These are phyloP conservation scores for Harpalus rufipes DNA, from an alignment of 2,888 invertebrate genomes.

Conservation along the genomic window DNA sequence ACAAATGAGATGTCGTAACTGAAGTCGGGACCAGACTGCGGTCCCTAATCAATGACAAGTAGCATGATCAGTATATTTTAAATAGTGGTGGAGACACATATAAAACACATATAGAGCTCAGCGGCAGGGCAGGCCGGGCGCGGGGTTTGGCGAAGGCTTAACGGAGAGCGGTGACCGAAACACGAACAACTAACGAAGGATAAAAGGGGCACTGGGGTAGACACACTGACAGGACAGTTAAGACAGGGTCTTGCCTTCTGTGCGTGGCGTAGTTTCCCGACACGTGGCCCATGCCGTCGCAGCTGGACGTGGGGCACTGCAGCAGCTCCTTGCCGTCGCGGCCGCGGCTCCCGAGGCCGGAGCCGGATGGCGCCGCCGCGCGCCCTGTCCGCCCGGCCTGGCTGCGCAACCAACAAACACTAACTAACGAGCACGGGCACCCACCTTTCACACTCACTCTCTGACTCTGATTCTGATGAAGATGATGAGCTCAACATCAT, in stretches of 20 bases:
- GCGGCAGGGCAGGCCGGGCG: constrained; percentile 18
- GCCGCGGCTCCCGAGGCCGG: constrained; percentile 78
- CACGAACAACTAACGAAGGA: constrained; percentile 14
- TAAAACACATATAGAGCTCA: constrained; percentile 16
- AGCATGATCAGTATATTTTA: too few species aligned
- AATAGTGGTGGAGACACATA: neutral
- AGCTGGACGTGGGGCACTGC: constrained; percentile 88
- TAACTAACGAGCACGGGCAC: too few species aligned
- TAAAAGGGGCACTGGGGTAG: constrained; percentile 1
- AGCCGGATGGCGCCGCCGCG: constrained; percentile 68
- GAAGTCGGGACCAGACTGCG: too few species aligned
- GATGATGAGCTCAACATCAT: constrained; percentile 36
- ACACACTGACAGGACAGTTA: constrained; percentile 6
- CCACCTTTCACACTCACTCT: neutral
- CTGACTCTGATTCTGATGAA: neutral
- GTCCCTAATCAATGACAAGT: too few species aligned
- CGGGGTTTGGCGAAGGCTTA: neutral
- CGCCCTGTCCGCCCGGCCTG: constrained; percentile 54
- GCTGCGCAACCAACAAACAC: constrained; percentile 63
- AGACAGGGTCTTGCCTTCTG: constrained; percentile 87
- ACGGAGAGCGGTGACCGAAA: constrained; percentile 6
- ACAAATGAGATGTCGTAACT: too few species aligned
- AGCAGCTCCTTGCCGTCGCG: constrained; percentile 87
- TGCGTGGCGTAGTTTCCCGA: constrained; percentile 94
- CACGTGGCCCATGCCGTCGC: constrained; percentile 93